Conservation (phyloP, 2,888 invertebrate species). For the Thymelicus acteon region DNA sequence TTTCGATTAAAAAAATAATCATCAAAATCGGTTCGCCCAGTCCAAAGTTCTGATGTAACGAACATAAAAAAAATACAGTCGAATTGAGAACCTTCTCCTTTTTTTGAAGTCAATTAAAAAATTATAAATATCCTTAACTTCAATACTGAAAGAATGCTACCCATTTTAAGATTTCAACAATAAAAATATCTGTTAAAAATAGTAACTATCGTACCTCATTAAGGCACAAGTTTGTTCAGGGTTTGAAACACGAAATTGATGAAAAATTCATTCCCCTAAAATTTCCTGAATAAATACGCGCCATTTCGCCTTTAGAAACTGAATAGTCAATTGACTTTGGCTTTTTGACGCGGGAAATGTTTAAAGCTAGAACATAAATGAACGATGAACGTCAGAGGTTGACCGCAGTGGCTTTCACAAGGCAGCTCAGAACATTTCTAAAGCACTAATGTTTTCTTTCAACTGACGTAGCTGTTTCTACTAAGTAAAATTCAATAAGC, state of each 20-base stretch:
- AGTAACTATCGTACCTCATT: not conserved
- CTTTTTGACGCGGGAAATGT: constrained; percentile 7
- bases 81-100: no score
- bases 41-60: no score
- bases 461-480: not conserved
- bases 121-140: no score
- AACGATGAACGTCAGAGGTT: constrained; percentile 12
- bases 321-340: constrained; percentile 21
- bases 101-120: no score
- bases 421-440: constrained; percentile 1
- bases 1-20: no score
- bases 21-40: no score
- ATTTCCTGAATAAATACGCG: constrained; percentile 3
- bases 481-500: constrained; percentile 6
- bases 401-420: constrained; percentile 10
- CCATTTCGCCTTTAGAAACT: constrained; percentile 14
- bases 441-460: constrained; percentile 1
- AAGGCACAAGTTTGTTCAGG: not conserved
- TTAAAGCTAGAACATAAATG: constrained; percentile 7
- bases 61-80: no score
- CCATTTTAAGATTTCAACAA: no score
- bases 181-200: not conserved
- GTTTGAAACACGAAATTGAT: not conserved
- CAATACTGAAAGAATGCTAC: no score
- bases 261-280: constrained; percentile 9